Base-by-base conservation (phyloP, 2,888 invertebrate species). In the Siphlonurus alternatus region DNA sequence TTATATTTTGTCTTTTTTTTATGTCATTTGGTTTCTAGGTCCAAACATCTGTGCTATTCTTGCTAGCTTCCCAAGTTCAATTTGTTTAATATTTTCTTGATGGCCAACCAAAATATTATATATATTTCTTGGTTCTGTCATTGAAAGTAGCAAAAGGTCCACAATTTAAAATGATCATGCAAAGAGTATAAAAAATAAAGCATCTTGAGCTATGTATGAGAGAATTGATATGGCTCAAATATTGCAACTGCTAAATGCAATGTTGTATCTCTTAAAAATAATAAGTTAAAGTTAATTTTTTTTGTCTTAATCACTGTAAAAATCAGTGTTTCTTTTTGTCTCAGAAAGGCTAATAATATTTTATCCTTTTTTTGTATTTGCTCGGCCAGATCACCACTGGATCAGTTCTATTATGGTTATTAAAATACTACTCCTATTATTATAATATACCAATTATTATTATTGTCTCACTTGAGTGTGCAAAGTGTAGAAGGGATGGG, bases 21-120 rank as follows among this genome's bases (percentile, higher is more conserved):
- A 62, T 56, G 56, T 61, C 23, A 53, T 24, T 63, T 23, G 23
- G 23, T 61, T 2, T 53, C 22, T 24, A 51, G 59, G 61, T 61
- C 56, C 24, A 56, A 53, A 23, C 20, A 51, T 59, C 53, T 53
- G 65, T 64, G 65, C 56, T 53, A 54, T 51, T 66, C 66, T 64
- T 67, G 67, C 67, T 68, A 70, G 69, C 67, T 66, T 67, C 68
- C 70, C 68, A 67, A 62, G 38, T 20, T 54, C 7, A n/a, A 19
- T 67, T 68, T 66, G 67, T 68, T 70, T 68, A 69, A 70, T 67
- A 69, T 66, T 72, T 72, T 71, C 73, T 73, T 72, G 73, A 10
- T 38, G 38, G 38, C 38, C 15, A 38, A 38, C 5, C 5, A 38
- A 15, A 10, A 38, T 38, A 38, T 10, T 38, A 38, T 38, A 38